Conservation (phyloP, 92 coral and sea anemone species). For the Umimayanthus kanabou region DNA sequence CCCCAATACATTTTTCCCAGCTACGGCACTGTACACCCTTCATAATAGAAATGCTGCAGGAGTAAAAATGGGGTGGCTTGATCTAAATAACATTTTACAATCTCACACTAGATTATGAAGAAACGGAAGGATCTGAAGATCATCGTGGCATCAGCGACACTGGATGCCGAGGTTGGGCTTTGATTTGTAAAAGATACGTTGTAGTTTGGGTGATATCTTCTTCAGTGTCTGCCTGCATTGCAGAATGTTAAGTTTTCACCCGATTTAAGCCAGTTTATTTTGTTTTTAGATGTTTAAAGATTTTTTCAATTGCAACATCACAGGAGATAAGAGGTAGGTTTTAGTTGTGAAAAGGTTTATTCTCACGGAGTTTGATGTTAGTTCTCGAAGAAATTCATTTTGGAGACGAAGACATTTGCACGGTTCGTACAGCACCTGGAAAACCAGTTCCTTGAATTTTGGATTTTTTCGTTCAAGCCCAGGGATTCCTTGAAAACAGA, state of each 20-base stretch:
- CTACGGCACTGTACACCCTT: too few relatives aligned
- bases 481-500: too few relatives aligned
- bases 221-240: background rate
- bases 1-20: too few relatives aligned
- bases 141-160: slow-evolving; percentile 92
- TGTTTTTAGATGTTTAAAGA: slow-evolving; percentile 79
- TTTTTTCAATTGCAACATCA: slow-evolving; percentile 86
- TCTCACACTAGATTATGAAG: slow-evolving; percentile 66
- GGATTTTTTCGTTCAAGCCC: too few relatives aligned
- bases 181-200: background rate
- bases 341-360: background rate
- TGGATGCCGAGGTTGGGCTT: slow-evolving; percentile 86
- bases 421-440: too few relatives aligned
- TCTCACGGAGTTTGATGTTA: too few relatives aligned
- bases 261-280: background rate
- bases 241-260: background rate
- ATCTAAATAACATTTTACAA: too few relatives aligned
- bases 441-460: too few relatives aligned
- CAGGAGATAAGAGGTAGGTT: slow-evolving; percentile 71
- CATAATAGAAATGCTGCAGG: too few relatives aligned
- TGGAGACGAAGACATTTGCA: too few relatives aligned
- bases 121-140: slow-evolving; percentile 81
- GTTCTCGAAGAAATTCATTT: too few relatives aligned
- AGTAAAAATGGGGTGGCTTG: background rate
- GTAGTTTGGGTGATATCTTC: background rate